Base-by-base conservation (phyloP, 2,888 invertebrate genomes). In the Chrysodeixis includens region DNA sequence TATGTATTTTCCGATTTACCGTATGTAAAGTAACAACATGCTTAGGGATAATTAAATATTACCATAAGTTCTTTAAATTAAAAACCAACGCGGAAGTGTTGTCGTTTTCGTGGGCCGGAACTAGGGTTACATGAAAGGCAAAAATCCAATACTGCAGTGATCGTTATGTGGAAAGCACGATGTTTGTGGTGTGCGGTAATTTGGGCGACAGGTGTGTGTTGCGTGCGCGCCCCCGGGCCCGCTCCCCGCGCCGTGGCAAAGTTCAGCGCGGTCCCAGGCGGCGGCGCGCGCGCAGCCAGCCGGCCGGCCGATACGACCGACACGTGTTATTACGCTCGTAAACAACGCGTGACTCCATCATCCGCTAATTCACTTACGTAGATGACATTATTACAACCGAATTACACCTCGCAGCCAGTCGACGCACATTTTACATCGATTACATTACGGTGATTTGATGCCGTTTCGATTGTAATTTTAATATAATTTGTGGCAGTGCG, bases 311-410 rank as follows among this genome's bases (percentile, higher is more conserved):
- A 59, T 64, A 57, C 65, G 62, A 51, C 62, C 74, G 80, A 77
- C 79, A 77, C 78, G 75, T 71, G 64, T 82, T 81, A 86, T 89
- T 88, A 88, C 80, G 73, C 76, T 67, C 78, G 79, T 83, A 84
- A 90, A 88, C 90, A 83, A 89, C 85, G 88, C 92, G 90, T 90
- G 90, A 90, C 90, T 85, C 78, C 83, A 86, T 84, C 88, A 85
- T 74, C 76, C 74, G 82, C 83, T 87, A 86, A 89, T 88, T 88
- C 86, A 88, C 83, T 88, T 87, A 86, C 85, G 72, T 81, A 83
- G 87, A 88, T 86, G 88, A 90, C 89, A 88, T 89, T 86, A 90
- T 90, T 88, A 88, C 71, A 84, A 82, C 82, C 82, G 84, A 87
- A 88, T 89, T 88, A 85, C 86, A 84, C 83, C 76, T 82, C 76